A percentile compares a stretch with the other conserved stretches of the same genome.
Conservation (phyloP, 2,888 invertebrate genomes). For the Yponomeuta evonymella region DNA sequence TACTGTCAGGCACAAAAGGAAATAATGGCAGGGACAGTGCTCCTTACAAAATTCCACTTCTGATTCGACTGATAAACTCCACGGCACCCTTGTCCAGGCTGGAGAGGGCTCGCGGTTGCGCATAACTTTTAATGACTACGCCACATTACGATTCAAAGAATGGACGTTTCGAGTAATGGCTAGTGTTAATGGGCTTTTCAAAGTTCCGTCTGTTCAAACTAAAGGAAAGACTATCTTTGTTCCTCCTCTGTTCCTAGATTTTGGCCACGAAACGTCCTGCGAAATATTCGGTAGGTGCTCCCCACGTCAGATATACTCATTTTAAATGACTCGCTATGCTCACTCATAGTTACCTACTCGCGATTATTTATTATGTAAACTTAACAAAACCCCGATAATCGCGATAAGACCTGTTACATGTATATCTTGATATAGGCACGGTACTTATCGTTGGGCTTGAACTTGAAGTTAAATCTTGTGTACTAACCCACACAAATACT, state of each 20-base stretch:
- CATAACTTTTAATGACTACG: constrained; percentile 67
- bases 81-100: constrained; percentile 44
- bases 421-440: no score
- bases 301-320: no score
- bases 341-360: no score
- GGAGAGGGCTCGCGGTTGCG: constrained; percentile 50
- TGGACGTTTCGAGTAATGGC: constrained; percentile 14
- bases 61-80: constrained; percentile 61
- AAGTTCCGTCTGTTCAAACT: neutral
- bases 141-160: constrained; percentile 54
- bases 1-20: constrained; percentile 64
- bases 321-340: no score
- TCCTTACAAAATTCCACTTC: constrained; percentile 51
- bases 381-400: no score
- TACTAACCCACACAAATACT: neutral
- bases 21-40: constrained; percentile 56
- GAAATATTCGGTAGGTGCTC: neutral
- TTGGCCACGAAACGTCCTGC: neutral
- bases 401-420: no score
- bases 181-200: constrained; percentile 3
- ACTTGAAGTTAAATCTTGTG: no score
- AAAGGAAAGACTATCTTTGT: neutral
- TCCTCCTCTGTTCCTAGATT: neutral
- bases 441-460: no score
- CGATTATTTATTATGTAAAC: no score